A percentile compares a stretch with the other conserved stretches of the same genome.
Conservation (phyloP, 2,888 invertebrate species). For the Oligia fasciuncula region DNA sequence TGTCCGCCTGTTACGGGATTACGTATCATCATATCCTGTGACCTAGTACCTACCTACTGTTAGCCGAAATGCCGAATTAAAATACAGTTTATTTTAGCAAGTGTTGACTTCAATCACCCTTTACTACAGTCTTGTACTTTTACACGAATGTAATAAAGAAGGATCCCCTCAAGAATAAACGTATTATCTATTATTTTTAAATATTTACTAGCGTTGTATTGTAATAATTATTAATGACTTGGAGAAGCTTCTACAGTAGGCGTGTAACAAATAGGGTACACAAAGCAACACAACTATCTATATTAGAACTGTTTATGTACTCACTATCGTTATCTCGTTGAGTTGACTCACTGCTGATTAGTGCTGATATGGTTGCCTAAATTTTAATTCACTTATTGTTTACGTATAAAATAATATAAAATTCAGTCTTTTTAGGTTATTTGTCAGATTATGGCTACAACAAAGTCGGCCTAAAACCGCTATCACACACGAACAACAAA, state of each 20-base stretch:
- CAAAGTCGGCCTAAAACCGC: constrained; percentile 45
- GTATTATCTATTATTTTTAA: not conserved
- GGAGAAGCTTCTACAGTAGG: constrained; percentile 45
- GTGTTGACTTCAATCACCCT: not conserved
- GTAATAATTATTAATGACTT: constrained; percentile 33
- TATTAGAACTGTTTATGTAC: constrained; percentile 45
- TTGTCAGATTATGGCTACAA: constrained; percentile 73
- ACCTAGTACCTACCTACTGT: not conserved
- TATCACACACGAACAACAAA: constrained; percentile 11
- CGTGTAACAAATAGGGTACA: constrained; percentile 37
- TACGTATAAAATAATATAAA: constrained; percentile 75
- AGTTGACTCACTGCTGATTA: constrained; percentile 46
- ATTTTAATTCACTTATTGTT: constrained; percentile 63
- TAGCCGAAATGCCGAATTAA: not conserved
- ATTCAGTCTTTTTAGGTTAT: constrained; percentile 85
- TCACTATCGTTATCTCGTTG: constrained; percentile 50
- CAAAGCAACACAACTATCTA: constrained; percentile 7
- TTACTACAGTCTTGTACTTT: not conserved
- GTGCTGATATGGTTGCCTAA: constrained; percentile 49
- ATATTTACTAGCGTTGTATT: not conserved
- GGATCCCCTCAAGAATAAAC: not conserved
- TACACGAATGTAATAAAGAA: not conserved
- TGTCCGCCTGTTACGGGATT: not conserved
- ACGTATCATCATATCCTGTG: not conserved
- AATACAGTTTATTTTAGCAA: not conserved